Conservation (phyloP, 2,113 vertebrate species). For the Isurus oxyrinchus region DNA sequence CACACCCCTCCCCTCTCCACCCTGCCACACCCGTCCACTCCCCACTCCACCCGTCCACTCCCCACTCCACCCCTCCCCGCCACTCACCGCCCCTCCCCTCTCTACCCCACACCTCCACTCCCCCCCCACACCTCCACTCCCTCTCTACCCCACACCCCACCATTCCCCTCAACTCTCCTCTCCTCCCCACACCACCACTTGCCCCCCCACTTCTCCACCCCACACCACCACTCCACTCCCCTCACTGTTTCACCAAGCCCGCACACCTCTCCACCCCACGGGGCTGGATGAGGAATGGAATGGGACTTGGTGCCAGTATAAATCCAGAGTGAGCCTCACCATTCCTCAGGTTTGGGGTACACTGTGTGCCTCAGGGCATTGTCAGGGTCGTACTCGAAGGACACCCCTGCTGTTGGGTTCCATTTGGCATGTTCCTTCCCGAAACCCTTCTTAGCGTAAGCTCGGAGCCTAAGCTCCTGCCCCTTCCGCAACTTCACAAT, state of each 20-base stretch:
- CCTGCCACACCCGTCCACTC: no score
- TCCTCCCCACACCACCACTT: not conserved
- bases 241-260: not conserved
- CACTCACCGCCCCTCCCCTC: not conserved
- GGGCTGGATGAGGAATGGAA: no score
- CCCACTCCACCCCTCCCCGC: not conserved
- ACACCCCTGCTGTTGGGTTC: conserved; percentile 92
- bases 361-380: conserved; percentile 89
- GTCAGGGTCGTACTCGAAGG: conserved; percentile 94
- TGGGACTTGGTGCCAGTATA: not conserved
- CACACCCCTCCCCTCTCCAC: no score
- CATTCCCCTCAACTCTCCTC: not conserved
- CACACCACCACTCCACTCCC: not conserved
- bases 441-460: conserved; percentile 95
- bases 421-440: conserved; percentile 98
- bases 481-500: conserved; percentile 93
- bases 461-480: conserved; percentile 84
- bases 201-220: no score
- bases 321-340: conserved; percentile 55
- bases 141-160: not conserved
- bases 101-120: not conserved
- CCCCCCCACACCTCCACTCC: not conserved
- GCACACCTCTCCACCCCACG: not conserved
- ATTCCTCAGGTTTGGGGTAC: conserved; percentile 90
- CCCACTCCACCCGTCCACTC: not conserved